phyloP scores from a whole-genome alignment of 2,797 vertebrate genomes.

The Chloroceryle amazona region DNA sequence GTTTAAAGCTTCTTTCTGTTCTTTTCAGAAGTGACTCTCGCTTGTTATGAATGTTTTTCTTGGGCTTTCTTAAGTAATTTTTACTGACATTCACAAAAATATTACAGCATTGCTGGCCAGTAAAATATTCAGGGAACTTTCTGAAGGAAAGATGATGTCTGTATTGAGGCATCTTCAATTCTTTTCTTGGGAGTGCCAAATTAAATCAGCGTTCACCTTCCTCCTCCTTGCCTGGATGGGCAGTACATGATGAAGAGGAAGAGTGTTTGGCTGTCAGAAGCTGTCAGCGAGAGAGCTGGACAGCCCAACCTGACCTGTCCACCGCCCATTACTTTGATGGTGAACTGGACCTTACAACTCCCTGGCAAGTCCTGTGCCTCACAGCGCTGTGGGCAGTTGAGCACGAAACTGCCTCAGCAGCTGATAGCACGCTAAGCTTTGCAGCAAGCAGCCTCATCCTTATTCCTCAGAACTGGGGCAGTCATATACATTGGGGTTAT shows the following conservation, averaged over 20 bases:
- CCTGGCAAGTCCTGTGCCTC: background rate
- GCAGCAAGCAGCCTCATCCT: background rate
- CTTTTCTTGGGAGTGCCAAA: slow-evolving; percentile 37
- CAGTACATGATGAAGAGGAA: background rate
- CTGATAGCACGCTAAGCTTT: background rate
- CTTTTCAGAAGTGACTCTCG: background rate
- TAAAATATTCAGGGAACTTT: slow-evolving; percentile 30
- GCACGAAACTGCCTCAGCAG: background rate
- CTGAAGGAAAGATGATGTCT: slow-evolving; percentile 3
- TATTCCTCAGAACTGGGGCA: background rate
- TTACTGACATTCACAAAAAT: slow-evolving; percentile 56
- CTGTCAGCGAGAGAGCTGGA: background rate
- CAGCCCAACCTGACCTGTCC: background rate
- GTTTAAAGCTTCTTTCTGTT: background rate
- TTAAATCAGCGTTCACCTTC: slow-evolving; percentile 61
- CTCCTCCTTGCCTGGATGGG: background rate
- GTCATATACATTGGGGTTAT: rapidly evolving
- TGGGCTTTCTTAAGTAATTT: background rate
- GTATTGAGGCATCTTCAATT: background rate
- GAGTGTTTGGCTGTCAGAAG: background rate
- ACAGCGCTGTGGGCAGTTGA: background rate
- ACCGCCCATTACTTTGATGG: background rate
- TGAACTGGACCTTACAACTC: slow-evolving; percentile 1
- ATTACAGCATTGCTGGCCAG: background rate
- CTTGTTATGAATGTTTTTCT: background rate